These are phyloP conservation scores for Marmota flaviventris DNA, from an alignment of 2,113 vertebrate species.

Conservation along the genomic window DNA sequence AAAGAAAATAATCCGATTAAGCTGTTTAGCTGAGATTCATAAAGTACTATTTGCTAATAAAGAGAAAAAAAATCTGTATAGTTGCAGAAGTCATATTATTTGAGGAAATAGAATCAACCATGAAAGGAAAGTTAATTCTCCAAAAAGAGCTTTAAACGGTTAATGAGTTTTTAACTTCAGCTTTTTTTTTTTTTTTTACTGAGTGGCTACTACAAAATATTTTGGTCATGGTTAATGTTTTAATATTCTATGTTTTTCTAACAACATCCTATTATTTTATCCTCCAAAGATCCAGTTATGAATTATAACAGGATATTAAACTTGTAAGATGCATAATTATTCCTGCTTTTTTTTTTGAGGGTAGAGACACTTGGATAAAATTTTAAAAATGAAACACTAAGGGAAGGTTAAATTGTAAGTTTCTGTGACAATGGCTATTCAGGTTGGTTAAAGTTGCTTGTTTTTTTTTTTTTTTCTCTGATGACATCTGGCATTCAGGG, in stretches of 20 bases:
- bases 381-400: not conserved
- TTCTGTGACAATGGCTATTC: not conserved
- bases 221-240: not conserved
- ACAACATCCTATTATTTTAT: not conserved
- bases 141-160: not conserved
- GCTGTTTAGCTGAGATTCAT: not conserved
- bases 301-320: not conserved
- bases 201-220: not conserved
- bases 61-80: not conserved
- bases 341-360: not conserved
- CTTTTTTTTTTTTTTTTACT: not conserved
- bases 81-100: not conserved
- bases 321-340: no score
- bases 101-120: not conserved
- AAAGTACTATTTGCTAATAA: not conserved
- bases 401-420: no score
- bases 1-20: not conserved
- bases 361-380: not conserved
- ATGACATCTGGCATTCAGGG: not conserved
- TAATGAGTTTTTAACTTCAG: not conserved
- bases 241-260: not conserved
- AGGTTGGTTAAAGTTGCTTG: not conserved
- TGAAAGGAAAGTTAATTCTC: not conserved
- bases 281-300: not conserved
- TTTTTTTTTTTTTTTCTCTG: no score